Evolutionary conservation across 2,797 vertebrate genomes (phyloP).

Genomic region (Craterocephalus amniculus): DNA sequence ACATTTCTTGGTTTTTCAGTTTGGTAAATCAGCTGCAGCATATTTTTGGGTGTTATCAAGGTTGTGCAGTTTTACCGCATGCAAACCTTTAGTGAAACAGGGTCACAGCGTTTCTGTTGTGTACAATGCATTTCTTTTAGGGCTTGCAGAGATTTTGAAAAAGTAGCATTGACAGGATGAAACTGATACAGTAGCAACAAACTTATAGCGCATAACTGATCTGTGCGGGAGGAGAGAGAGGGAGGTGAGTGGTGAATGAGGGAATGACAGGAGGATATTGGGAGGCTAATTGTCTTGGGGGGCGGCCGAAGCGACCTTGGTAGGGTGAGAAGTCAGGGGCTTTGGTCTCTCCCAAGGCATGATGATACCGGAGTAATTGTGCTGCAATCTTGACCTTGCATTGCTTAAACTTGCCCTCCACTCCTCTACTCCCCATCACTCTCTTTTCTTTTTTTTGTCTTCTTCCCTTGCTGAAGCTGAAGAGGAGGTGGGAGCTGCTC

Average conservation of each 20-base stretch:
- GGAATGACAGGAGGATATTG: slow-evolving; percentile 57
- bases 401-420: slow-evolving; percentile 66
- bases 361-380: slow-evolving; percentile 68
- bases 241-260: slow-evolving; percentile 48
- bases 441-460: slow-evolving; percentile 45
- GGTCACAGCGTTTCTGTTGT: too few species aligned
- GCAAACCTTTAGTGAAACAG: too few species aligned
- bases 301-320: slow-evolving; percentile 61
- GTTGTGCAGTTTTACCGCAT: too few species aligned
- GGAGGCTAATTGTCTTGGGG: slow-evolving; percentile 72
- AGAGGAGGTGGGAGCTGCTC: slow-evolving; percentile 69
- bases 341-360: slow-evolving; percentile 65
- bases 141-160: slow-evolving; percentile 7
- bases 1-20: too few species aligned
- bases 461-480: slow-evolving; percentile 45
- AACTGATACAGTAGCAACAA: slow-evolving; percentile 1
- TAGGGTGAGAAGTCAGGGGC: slow-evolving; percentile 70
- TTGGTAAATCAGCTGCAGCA: too few species aligned
- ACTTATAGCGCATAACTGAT: slow-evolving; percentile 16
- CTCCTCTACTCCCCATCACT: slow-evolving; percentile 46
- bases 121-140: not conserved
- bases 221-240: slow-evolving; percentile 12
- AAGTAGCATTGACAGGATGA: not conserved
- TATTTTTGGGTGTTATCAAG: too few species aligned
- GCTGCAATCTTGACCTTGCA: slow-evolving; percentile 77